phyloP scores from a whole-genome alignment of 2,113 vertebrate genomes.

The Serilophus lunatus region DNA sequence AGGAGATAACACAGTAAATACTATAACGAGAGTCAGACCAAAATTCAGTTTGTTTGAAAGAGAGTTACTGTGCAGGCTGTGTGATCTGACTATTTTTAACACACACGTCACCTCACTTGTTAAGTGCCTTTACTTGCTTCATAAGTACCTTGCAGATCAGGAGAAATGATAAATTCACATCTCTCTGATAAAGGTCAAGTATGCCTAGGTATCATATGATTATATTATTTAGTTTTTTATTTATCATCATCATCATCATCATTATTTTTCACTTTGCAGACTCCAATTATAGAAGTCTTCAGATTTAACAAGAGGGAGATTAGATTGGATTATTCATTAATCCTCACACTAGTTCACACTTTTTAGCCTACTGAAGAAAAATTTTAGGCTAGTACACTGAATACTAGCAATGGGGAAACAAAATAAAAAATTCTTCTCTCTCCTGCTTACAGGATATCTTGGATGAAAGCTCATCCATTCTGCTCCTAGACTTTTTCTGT shows the following conservation, averaged over 20 bases:
- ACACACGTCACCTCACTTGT: not conserved
- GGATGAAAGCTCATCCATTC: not conserved
- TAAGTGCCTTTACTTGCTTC: constrained; percentile 38
- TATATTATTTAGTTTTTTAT: not conserved
- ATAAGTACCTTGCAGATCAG: constrained; percentile 29
- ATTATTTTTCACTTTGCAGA: constrained; percentile 31
- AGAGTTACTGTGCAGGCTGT: not conserved
- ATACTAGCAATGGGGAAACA: not conserved
- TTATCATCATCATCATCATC: not conserved
- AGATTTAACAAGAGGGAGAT: constrained; percentile 22
- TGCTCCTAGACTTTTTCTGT: not conserved
- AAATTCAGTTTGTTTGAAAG: not conserved
- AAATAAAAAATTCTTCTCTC: not conserved
- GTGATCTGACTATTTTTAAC: constrained; percentile 40
- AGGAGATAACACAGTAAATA: not conserved
- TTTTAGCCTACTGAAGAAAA: not conserved
- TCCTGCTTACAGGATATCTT: not conserved
- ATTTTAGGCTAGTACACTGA: not conserved
- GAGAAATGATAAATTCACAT: constrained; percentile 27
- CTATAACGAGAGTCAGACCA: not conserved
- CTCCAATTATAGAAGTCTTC: constrained; percentile 4
- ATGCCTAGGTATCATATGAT: not conserved
- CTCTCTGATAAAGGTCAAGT: constrained; percentile 25
- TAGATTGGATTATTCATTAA: not conserved
- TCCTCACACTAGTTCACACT: not conserved